Base-by-base conservation (phyloP, 2,888 invertebrate species). In the Melinaea marsaeus region DNA sequence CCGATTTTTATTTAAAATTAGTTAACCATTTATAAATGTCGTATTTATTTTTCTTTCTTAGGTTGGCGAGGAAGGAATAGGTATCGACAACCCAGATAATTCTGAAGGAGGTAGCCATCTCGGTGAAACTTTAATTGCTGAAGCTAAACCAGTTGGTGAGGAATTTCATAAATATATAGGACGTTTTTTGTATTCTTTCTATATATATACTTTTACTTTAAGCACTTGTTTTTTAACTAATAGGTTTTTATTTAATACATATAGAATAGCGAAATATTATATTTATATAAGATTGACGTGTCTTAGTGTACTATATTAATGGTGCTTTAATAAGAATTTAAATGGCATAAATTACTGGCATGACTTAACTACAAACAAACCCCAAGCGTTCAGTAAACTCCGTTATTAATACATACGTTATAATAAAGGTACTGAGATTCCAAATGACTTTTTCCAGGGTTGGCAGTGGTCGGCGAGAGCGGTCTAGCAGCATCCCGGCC, bases 401-500 rank as follows among this genome's bases (percentile, higher is more conserved):
- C 37, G 7, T 4, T 37, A 6, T 37, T 11, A 9, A 42, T 42
- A 42, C 3, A 42, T 42, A 42, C 11, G 7, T 42, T 42, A 42
- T 9, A 42, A 42, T 42, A 42, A 42, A 42, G 9, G 7, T 11
- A 42, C 42, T 42, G 2, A 7, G 7, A 42, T 9, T 1, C 9
- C 32, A 22, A 2, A 51, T 32, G 11, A 13, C 1, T 13, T 51
- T 33, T 61, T 67, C 7, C 75, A 94, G 95, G 94, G 69, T 78
- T 93, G 0, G 93, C 93, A 7, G 92, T 93, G 46, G 87, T 93
- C 3, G 93, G 93, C 0, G 92, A 92, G 58, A 93, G 93, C 4
- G 95, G 95, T 1, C 88, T 95, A 3, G 95, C 95, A 33, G 93
- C 94, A 0, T 93, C 95, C 5, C 93, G 94, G 69, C 95, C 95